phyloP scores from a whole-genome alignment of 2,797 vertebrate species.

The Carcharodon carcharias region DNA sequence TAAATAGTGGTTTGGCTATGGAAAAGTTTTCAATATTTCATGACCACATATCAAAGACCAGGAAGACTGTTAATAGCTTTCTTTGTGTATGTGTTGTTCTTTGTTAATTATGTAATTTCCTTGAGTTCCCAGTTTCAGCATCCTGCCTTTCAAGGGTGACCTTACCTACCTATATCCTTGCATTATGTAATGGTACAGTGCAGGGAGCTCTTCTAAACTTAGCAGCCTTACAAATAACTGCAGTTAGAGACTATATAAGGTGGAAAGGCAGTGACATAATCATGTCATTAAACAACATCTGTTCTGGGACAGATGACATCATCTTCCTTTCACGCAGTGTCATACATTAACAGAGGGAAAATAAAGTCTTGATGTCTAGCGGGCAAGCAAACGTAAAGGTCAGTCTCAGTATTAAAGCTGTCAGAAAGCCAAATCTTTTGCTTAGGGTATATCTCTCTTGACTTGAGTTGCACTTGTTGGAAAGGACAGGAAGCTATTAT shows the following conservation, averaged over 20 bases:
- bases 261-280: neutral
- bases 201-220: neutral
- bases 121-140: neutral
- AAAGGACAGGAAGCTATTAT: neutral
- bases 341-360: neutral
- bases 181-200: neutral
- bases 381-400: neutral
- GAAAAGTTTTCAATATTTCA: neutral
- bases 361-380: neutral
- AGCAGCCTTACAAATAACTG: neutral
- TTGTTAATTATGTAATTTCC: neutral
- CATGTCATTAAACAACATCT: neutral
- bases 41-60: neutral
- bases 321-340: neutral
- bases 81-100: neutral
- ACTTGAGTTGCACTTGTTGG: neutral
- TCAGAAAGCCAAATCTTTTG: neutral
- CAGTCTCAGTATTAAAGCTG: neutral
- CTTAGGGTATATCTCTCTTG: neutral
- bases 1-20: neutral
- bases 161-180: neutral
- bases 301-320: neutral
- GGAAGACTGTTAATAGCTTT: neutral
- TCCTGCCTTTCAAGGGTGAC: neutral
- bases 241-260: neutral